A percentile compares a stretch with the other conserved stretches of the same genome.
These are phyloP conservation scores for Lasioglossum morio DNA, from an alignment of 2,888 invertebrate genomes.

Conservation along the genomic window DNA sequence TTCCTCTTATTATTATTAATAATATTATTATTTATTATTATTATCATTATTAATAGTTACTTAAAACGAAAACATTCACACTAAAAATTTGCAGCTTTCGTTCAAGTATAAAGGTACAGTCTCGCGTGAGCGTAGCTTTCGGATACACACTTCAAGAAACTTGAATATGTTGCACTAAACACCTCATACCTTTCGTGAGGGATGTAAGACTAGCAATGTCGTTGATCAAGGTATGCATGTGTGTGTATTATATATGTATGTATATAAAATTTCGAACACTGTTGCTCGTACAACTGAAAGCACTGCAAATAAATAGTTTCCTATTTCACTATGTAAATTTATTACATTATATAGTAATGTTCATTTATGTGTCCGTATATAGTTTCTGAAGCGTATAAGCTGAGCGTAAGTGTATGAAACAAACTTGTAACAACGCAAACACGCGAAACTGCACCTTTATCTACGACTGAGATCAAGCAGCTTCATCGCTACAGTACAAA, in stretches of 20 bases:
- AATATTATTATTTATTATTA: constrained; percentile 61
- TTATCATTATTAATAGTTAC: constrained; percentile 69
- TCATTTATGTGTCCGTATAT: too few species aligned
- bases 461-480: constrained; percentile 54
- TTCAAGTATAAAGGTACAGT: constrained; percentile 63
- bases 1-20: constrained; percentile 60
- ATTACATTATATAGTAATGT: background rate
- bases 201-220: background rate
- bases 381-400: background rate
- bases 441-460: constrained; percentile 64
- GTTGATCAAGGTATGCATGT: background rate
- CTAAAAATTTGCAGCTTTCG: constrained; percentile 72
- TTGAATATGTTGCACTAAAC: constrained; percentile 37
- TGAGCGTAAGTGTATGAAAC: constrained; percentile 19
- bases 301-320: background rate
- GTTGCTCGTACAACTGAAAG: constrained; percentile 8
- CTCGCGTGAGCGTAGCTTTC: constrained; percentile 60
- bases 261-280: constrained; percentile 23
- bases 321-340: constrained; percentile 23
- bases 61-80: constrained; percentile 76
- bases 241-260: background rate
- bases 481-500: constrained; percentile 43
- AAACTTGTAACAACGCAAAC: constrained; percentile 21
- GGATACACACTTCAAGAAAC: constrained; percentile 48
- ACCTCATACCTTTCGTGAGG: background rate